These are phyloP conservation scores for Aselliscus stoliczkanus DNA, from an alignment of 2,797 vertebrate genomes.

Conservation along the genomic window DNA sequence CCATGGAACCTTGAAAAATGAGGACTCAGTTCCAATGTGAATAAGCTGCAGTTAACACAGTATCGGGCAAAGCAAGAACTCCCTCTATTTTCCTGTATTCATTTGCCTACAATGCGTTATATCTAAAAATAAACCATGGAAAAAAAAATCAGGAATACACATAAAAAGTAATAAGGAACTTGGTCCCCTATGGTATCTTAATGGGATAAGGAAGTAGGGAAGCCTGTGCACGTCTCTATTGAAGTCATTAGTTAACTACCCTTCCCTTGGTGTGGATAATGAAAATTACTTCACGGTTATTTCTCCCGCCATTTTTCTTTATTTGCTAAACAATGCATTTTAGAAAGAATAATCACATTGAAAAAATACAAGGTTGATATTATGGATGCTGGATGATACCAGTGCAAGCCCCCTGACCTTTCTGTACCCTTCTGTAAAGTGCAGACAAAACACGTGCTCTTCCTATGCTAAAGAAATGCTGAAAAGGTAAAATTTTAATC, in stretches of 20 bases:
- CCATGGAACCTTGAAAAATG: neutral
- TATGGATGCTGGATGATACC: neutral
- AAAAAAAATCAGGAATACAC: neutral
- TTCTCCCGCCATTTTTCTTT: conserved; percentile 21
- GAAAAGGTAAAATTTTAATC: neutral
- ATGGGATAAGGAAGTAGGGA: neutral
- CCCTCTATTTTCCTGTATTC: neutral
- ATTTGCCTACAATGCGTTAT: neutral
- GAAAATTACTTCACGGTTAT: neutral
- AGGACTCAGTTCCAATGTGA: neutral
- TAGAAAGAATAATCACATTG: neutral
- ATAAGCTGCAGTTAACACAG: conserved; percentile 13
- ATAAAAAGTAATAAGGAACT: neutral
- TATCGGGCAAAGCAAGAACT: neutral
- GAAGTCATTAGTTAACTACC: neutral
- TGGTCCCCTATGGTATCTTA: neutral
- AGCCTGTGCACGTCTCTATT: neutral
- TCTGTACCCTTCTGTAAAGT: neutral
- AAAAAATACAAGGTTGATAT: neutral
- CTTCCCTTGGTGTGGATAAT: neutral
- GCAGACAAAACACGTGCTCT: neutral
- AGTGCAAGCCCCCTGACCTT: neutral
- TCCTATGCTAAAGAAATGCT: neutral
- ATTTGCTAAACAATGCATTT: conserved; percentile 11
- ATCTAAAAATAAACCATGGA: neutral